A percentile compares a stretch with the other conserved stretches of the same genome.
Conservation (phyloP, 2,113 vertebrate species). For the Nesogale talazaci region DNA sequence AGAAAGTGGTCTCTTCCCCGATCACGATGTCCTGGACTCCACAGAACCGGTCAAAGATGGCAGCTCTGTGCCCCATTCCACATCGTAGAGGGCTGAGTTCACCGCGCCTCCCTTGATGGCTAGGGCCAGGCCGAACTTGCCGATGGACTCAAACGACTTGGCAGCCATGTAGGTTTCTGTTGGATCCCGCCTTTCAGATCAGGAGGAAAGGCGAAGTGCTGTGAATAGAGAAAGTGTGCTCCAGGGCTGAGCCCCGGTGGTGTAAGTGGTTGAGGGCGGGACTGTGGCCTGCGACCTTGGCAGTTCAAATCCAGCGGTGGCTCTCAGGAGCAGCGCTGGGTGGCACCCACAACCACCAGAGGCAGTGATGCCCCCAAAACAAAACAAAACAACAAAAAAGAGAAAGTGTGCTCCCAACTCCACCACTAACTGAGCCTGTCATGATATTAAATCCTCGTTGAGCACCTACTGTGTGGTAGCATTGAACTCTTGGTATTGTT, state of each 20-base stretch:
- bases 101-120: constrained; percentile 94
- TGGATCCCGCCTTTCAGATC: constrained; percentile 20
- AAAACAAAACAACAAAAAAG: too few relatives aligned
- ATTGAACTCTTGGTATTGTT: neutral
- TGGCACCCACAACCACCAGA: too few relatives aligned
- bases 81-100: constrained; percentile 98
- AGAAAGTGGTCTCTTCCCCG: constrained; percentile 98
- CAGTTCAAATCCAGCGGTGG: too few relatives aligned
- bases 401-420: fast-evolving
- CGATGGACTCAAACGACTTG: constrained; percentile 95
- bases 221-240: neutral
- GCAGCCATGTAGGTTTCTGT: constrained; percentile 85
- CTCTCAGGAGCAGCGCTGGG: too few relatives aligned
- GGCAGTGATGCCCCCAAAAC: too few relatives aligned
- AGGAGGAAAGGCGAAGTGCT: neutral
- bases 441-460: neutral
- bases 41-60: constrained; percentile 94
- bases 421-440: neutral
- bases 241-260: too few relatives aligned
- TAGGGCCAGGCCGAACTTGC: constrained; percentile 92
- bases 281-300: too few relatives aligned
- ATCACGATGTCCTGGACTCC: constrained; percentile 93
- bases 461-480: neutral
- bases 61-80: constrained; percentile 99
- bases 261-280: too few relatives aligned